Evolutionary conservation across 2,113 vertebrate species (phyloP), one percentile per base, ranked within the genome.

Genomic region (Dicentrarchus labrax): DNA sequence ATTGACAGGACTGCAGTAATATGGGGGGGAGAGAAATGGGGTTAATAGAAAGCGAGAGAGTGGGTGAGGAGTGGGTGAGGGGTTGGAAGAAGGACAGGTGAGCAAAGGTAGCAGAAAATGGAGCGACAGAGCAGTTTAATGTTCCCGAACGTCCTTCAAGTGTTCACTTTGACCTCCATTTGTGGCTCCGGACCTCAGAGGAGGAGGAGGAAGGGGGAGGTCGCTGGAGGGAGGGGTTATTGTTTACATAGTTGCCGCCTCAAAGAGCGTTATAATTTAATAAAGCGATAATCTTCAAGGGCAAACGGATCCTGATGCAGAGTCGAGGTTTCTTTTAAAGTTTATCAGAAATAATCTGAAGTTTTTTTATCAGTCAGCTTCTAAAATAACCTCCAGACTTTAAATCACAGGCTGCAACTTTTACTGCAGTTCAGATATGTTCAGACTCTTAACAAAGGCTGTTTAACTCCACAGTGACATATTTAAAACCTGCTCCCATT

Each of bases 31-130:
- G 74, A 73, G 83, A 87, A 78, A 71, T 4, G 12, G 76, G 84
- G 86, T 86, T 87, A 85, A 88, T 85, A 5, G 85, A 67, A 72
- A 87, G 39, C 6, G 36, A 66, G 67, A 21, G 57, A 66, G 70
- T 17, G 21, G 43, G 4, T 36, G 8, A 45, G 36, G 43, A 9
- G 45, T 41, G 38, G 48, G 43, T 22, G 43, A 74, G 24, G 19
- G 21, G 73, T 41, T 41, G 43, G 41, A 9, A 62, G 75, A 3
- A 43, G 9, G 56, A 59, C 67, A 54, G 68, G 70, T 4, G 65
- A 67, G 72, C 5, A 7, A n/a, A 65, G 59, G 43, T 8, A 1
- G 12, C 39, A 51, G 64, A 38, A 41, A 22, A 76, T 1, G 1
- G n/a, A 60, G 69, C 4, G 21, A 38, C 30, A 21, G 47, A 72